These are phyloP conservation scores for Entomobrya proxima DNA, from an alignment of 2,888 invertebrate genomes.

Conservation along the genomic window DNA sequence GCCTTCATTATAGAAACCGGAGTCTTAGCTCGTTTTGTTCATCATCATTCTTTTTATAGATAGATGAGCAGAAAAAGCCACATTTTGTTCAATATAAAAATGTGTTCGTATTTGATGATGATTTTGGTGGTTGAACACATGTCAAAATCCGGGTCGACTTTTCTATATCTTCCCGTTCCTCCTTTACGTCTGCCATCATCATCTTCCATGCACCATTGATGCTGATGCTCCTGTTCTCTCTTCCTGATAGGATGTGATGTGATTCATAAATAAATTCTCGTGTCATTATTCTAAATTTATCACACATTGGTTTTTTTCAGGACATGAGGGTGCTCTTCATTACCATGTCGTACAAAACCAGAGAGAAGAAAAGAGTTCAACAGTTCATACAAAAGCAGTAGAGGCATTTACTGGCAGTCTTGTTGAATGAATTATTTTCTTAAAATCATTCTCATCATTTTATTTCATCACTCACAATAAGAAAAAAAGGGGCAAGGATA, in stretches of 20 bases:
- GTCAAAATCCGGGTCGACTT: slow-evolving; percentile 66
- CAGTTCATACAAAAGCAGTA: background rate
- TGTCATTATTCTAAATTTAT: slow-evolving; percentile 75
- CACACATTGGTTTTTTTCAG: slow-evolving; percentile 50
- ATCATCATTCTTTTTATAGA: slow-evolving; percentile 66
- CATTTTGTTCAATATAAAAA: slow-evolving; percentile 65
- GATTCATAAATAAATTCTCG: slow-evolving; percentile 75
- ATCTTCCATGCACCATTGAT: slow-evolving; percentile 45
- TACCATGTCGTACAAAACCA: no score
- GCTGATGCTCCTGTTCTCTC: slow-evolving; percentile 2
- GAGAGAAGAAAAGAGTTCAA: background rate
- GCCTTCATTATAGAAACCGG: slow-evolving; percentile 49
- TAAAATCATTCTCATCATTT: background rate
- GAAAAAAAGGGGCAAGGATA: background rate
- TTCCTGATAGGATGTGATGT: slow-evolving; percentile 70
- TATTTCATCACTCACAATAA: slow-evolving; percentile 6
- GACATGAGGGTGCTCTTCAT: no score
- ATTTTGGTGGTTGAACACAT: slow-evolving; percentile 68
- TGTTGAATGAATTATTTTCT: slow-evolving; percentile 8
- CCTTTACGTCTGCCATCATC: slow-evolving; percentile 26
- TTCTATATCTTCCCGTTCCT: slow-evolving; percentile 2
- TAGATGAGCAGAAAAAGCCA: slow-evolving; percentile 60
- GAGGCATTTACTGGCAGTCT: background rate
- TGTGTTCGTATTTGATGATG: background rate
- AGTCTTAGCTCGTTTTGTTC: background rate